Evolutionary conservation across 2,113 vertebrate species (phyloP).

Genomic region (Myocastor coypus): DNA sequence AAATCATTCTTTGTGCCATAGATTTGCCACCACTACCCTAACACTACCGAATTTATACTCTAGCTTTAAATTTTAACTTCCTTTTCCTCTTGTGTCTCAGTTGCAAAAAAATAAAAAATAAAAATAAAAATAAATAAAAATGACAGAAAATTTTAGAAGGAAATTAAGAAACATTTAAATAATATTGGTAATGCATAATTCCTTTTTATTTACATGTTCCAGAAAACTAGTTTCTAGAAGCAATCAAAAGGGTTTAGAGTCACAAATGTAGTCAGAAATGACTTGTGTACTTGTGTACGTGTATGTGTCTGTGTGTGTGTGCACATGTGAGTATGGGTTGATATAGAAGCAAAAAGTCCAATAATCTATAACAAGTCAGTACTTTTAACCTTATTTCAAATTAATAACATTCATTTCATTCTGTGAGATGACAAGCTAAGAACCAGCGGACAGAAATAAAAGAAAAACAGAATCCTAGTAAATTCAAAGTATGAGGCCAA

Average conservation of each 20-base stretch:
- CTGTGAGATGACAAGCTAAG: not conserved
- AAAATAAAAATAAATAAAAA: not conserved
- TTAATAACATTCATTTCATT: not conserved
- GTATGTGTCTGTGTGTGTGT: not conserved
- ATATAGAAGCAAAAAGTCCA: not conserved
- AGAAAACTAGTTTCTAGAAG: not conserved
- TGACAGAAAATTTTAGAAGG: not conserved
- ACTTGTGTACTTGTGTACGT: not conserved
- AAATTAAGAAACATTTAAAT: not conserved
- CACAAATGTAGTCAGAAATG: not conserved
- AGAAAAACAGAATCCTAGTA: not conserved
- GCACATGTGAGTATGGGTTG: not conserved
- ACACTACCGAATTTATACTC: not conserved
- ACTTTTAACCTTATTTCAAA: not conserved
- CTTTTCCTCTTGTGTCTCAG: not conserved
- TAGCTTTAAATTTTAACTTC: not conserved
- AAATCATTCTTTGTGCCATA: not conserved
- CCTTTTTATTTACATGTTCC: not conserved
- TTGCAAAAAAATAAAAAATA: not conserved
- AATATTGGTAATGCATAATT: not conserved
- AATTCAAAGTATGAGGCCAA: not conserved
- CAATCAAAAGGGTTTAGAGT: not conserved
- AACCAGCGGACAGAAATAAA: not conserved
- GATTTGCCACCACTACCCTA: not conserved
- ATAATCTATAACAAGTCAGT: not conserved